Evolutionary conservation across 2,888 invertebrate genomes (phyloP), one percentile per base, ranked within the genome.

Genomic region (Lithophane socia): DNA sequence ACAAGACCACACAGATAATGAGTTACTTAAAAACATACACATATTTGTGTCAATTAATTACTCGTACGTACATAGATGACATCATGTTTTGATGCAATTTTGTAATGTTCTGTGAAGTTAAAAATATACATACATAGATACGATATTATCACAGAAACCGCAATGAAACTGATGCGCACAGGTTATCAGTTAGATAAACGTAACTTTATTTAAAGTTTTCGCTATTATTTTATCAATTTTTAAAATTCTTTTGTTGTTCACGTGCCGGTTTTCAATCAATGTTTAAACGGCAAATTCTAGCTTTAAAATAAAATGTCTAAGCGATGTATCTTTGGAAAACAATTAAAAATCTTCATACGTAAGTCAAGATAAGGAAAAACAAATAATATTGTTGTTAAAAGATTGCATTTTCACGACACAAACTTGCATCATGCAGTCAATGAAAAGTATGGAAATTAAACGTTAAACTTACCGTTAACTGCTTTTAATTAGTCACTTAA

Each of bases 291-390:
- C 52, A 21, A 29, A 47, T 52, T n/a, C 4, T 29, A 21, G 1
- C 1, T 29, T 56, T 1, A 12, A 3, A 64, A 49, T 49, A 16
- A 73, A 68, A 44, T 37, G 24, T 42, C 12, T 63, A 16, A 13
- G 58, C 29, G 0, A 8, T 44, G 7, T 60, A n/a, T 60, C n/a
- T 63, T 58, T 18, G 13, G n/a, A 70, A 75, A 61, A 18, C 9
- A 13, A 44, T 52, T 12, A 12, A 24, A 24, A 56, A 47, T 52
- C 18, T 24, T 47, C n/a, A 71, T 60, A 73, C 61, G 58, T 76
- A 78, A 47, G 54, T 58, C 61, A 18, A 44, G 72, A 42, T 81
- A 77, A 9, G 47, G 68, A 60, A 56, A 84, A 87, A 77, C 70
- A 84, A 86, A 67, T 54, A 86, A 16, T 16, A 37, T 58, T 77